Conservation (phyloP, 2,113 vertebrate genomes). For the Phalacrocorax pelagicus region DNA sequence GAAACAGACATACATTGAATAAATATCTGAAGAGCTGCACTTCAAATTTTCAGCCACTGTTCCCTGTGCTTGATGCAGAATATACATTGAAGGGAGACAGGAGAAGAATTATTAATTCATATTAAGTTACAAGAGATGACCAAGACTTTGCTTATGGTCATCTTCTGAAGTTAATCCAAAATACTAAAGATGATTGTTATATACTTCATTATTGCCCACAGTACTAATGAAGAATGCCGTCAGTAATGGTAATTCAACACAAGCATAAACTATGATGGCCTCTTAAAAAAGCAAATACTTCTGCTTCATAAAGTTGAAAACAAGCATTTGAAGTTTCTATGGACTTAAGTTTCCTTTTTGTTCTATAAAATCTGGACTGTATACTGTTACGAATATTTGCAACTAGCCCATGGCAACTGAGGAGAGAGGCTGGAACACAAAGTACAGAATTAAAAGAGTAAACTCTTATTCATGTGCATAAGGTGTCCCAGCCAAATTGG, state of each 20-base stretch:
- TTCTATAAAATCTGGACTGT: neutral
- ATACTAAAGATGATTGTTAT: neutral
- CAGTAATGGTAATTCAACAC: neutral
- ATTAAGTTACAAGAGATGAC: neutral
- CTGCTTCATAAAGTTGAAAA: neutral
- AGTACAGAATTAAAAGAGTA: neutral
- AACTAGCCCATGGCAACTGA: neutral
- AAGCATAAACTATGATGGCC: neutral
- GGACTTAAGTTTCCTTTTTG: neutral
- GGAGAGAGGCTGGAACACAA: neutral
- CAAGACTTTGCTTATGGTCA: neutral
- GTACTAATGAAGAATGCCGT: neutral
- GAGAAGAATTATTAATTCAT: neutral
- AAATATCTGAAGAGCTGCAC: neutral
- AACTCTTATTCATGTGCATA: neutral
- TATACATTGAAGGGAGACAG: neutral
- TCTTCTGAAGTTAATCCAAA: neutral
- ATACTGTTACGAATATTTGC: rapidly evolving
- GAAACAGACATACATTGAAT: neutral
- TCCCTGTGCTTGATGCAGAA: neutral
- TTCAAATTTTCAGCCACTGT: neutral
- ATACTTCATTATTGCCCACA: neutral
- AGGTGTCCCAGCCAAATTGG: neutral
- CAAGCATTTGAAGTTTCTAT: neutral
- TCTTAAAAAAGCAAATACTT: neutral